These are phyloP conservation scores for Vulpes ferrilata DNA, from an alignment of 2,113 vertebrate genomes.

Conservation along the genomic window DNA sequence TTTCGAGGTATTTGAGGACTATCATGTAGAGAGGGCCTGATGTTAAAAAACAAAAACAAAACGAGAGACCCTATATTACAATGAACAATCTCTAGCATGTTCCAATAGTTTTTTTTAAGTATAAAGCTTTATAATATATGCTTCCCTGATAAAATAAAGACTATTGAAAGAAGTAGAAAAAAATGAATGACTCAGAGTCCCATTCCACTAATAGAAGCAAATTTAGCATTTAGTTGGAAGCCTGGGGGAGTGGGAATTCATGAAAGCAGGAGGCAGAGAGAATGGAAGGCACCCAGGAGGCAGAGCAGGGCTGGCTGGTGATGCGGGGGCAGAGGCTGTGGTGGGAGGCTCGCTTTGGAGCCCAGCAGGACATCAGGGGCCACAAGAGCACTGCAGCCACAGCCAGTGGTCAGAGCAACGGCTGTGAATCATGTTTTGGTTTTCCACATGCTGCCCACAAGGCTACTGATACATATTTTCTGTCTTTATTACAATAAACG, in stretches of 20 bases:
- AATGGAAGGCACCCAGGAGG: neutral
- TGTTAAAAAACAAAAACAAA: neutral
- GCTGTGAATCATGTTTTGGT: neutral
- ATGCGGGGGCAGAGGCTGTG: rapidly evolving
- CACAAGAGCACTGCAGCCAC: neutral
- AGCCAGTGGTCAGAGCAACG: neutral
- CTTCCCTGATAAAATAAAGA: neutral
- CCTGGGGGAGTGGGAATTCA: neutral
- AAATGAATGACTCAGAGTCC: neutral
- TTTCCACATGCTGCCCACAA: neutral
- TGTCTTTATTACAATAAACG: neutral
- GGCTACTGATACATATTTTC: neutral
- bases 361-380: neutral
- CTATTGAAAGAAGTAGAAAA: neutral
- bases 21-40: neutral
- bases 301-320: neutral
- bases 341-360: neutral
- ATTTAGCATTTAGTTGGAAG: neutral
- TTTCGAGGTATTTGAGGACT: neutral
- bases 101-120: neutral
- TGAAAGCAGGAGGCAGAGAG: neutral
- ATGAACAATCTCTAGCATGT: neutral
- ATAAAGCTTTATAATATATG: neutral
- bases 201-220: neutral
- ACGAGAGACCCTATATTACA: neutral